A percentile compares a stretch with the other conserved stretches of the same genome.
phyloP scores from a whole-genome alignment of 2,113 vertebrate species.

The Columba livia region DNA sequence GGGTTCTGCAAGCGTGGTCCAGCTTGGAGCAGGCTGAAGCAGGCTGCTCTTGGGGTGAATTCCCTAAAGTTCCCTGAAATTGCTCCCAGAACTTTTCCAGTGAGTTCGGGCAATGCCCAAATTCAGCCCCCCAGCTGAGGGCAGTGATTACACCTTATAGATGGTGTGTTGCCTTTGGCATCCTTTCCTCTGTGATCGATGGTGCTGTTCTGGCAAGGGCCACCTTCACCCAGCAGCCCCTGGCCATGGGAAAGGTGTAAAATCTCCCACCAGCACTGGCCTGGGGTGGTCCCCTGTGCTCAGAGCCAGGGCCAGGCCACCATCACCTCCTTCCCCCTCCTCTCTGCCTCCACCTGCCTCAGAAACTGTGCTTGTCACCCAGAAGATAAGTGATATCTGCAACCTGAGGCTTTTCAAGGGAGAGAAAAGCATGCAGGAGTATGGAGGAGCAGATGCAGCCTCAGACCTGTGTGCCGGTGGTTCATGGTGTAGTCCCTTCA shows the following conservation, averaged over 20 bases:
- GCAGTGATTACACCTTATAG: not conserved
- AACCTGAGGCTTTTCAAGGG: not conserved
- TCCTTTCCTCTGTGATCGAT: rapidly evolving
- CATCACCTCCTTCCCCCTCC: not conserved
- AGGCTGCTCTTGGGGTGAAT: not conserved
- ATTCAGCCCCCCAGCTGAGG: not conserved
- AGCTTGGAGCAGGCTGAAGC: not conserved
- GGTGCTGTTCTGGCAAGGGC: not conserved
- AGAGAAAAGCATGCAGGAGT: rapidly evolving
- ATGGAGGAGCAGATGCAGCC: not conserved
- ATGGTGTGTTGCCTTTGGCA: not conserved
- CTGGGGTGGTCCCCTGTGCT: not conserved
- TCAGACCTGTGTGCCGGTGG: too few species aligned
- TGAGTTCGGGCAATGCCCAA: not conserved
- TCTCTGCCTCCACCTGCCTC: not conserved
- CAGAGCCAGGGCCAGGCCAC: too few species aligned
- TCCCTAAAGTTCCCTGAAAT: not conserved
- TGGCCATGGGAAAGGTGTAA: not conserved
- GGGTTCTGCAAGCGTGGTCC: not conserved
- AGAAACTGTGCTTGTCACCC: not conserved
- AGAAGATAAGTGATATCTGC: not conserved
- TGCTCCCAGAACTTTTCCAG: not conserved
- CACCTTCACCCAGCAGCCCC: not conserved
- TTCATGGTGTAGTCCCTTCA: not conserved
- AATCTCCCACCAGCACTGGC: rapidly evolving